Base-by-base conservation (phyloP, 2,888 invertebrate species). In the Eristalis intricaria region DNA sequence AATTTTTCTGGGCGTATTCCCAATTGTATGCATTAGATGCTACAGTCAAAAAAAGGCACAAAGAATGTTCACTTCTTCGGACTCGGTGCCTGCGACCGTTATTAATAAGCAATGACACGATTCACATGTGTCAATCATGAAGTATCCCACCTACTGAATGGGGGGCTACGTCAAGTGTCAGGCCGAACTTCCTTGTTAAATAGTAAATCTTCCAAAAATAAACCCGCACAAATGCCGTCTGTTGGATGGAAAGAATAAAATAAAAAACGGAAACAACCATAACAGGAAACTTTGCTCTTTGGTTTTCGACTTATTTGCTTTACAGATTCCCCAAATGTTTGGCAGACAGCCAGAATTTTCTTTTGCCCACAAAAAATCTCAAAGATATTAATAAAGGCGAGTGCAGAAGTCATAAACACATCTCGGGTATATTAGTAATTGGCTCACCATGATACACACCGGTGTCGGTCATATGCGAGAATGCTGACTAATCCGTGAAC, bases 351-450 rank as follows among this genome's bases (percentile, higher is more conserved):
- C 87, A 87, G 35, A 35, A 43, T 22, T 68, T 71, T 65, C 3
- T 71, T 40, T 64, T 69, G 71, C 61, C 64, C 13, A n/a, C 15
- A 26, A 29, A 84, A 61, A 65, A 38, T 60, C 83, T 68, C 60
- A 69, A 66, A 80, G 79, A 76, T 87, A 87, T 87, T 84, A 87
- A 84, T 84, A 84, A 83, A 84, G 76, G 29, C 84, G 70, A 76
- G 70, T 86, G 82, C 82, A 86, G 75, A 79, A 76, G 66, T 84
- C 84, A 73, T 87, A 84, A 87, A 84, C 87, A 87, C 75, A 87
- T 79, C 83, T 84, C 63, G 43, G 70, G 32, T 71, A 69, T 70
- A 77, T 77, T 68, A 77, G 81, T 85, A 78, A 82, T 71, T 73
- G 79, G 71, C 69, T 84, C 84, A 68, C 64, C 74, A 79, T 69